phyloP scores from a whole-genome alignment of 2,797 vertebrate species.

The Ispidina lecontei region DNA sequence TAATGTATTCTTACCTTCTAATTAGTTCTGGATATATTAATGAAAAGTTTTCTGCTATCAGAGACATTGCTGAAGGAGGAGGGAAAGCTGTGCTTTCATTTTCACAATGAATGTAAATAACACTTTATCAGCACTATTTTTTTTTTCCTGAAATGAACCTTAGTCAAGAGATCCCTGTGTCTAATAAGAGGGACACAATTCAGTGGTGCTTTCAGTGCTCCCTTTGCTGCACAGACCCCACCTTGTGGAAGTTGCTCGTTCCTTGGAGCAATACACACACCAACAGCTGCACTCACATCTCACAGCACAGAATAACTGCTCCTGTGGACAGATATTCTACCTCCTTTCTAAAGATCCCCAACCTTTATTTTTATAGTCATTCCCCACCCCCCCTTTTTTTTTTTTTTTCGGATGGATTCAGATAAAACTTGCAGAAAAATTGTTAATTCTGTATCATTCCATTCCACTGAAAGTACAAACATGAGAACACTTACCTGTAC shows the following conservation, averaged over 20 bases:
- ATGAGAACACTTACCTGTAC: not conserved
- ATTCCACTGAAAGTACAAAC: not conserved
- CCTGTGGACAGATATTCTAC: not conserved
- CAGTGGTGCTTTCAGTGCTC: not conserved
- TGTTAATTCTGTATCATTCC: not conserved
- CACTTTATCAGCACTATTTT: not conserved
- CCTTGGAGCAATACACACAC: accelerated
- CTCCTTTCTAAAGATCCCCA: not conserved
- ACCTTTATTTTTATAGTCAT: not conserved
- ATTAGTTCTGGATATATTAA: not conserved
- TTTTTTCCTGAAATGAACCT: not conserved
- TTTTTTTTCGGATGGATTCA: not conserved
- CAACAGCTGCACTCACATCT: not conserved
- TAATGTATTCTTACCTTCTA: not conserved
- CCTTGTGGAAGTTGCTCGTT: not conserved
- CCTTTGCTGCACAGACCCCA: not conserved
- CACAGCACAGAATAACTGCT: not conserved
- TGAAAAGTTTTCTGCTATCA: not conserved
- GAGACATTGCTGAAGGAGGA: not conserved
- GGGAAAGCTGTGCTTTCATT: not conserved
- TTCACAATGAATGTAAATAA: not conserved
- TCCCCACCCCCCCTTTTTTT: no score
- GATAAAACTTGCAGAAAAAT: not conserved
- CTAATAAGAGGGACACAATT: not conserved
- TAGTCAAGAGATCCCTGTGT: not conserved